Evolutionary conservation across 2,888 invertebrate species (phyloP), one percentile per base, ranked within the genome.

Genomic region (Trimorus sp.): DNA sequence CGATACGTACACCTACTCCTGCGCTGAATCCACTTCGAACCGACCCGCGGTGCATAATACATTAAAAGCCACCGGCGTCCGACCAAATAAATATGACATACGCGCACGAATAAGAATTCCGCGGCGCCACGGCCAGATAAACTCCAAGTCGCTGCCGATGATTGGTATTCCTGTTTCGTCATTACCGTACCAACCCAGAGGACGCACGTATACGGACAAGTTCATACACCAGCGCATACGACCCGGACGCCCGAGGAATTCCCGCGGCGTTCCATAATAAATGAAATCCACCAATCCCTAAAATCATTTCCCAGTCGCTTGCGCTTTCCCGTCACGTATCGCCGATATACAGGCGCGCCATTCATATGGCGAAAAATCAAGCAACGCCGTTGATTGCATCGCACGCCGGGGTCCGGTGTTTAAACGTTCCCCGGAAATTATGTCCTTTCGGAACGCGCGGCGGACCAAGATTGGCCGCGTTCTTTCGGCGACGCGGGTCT

Each of bases 281-380:
- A 82, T 79, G 79, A 79, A 79, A 75, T 71, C 79, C 75, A 54
- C 75, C 79, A 79, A 82, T 79, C 76, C 76, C 82, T 70, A 79
- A 79, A 79, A 82, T 82, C 75, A 82, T 82, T 82, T 79, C 68
- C 75, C 56, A 38, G 62, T 65, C 62, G 58, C 59, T 82, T 71
- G 75, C 60, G 70, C 54, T 82, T 77, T 82, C 82, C 54, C 37
- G 60, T 82, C 82, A 82, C 82, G 82, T 83, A 75, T 14, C 56
- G 58, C 53, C 60, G 45, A 58, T 77, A 77, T 73, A 79, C 16
- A 26, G 26, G 60, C 62, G 53, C 59, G 60, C 71, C 73, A 73
- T 73, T 79, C 68, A 70, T 68, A 70, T 26, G n/a, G 42, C 71
- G 74, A 82, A 73, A 79, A 79, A 76, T 76, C 76, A 73, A 68